Evolutionary conservation across 2,888 invertebrate genomes (phyloP).

Genomic region (Elmis aenea): DNA sequence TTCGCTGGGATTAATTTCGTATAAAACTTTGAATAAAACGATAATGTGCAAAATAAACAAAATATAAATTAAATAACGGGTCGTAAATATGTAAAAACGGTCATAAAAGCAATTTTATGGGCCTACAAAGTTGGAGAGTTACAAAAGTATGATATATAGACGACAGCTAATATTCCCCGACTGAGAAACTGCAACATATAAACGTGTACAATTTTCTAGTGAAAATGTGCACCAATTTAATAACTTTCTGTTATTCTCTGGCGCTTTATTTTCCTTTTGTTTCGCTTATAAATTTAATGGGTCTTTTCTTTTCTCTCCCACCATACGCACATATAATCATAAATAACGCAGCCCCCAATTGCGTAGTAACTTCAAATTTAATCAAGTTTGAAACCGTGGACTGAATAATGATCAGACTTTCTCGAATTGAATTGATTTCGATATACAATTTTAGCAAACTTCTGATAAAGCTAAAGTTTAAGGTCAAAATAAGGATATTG

Average conservation of each 20-base stretch:
- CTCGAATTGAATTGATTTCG: constrained; percentile 18
- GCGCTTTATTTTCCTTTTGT: constrained; percentile 18
- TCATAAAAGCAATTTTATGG: constrained; percentile 31
- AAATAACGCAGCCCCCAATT: constrained; percentile 31
- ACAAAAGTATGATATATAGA: constrained; percentile 26
- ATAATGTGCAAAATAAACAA: constrained; percentile 28
- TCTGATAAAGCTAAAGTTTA: neutral
- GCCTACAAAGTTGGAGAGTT: constrained; percentile 28
- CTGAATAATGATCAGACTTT: constrained; percentile 33
- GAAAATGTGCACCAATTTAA: constrained; percentile 6
- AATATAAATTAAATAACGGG: constrained; percentile 32
- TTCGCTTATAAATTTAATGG: constrained; percentile 27
- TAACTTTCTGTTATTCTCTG: no score
- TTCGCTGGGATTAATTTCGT: no score
- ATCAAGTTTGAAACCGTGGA: constrained; percentile 36
- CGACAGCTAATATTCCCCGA: constrained; percentile 6
- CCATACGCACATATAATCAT: constrained; percentile 28
- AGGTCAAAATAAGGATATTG: neutral
- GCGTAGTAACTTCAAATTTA: constrained; percentile 38
- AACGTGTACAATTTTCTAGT: constrained; percentile 3
- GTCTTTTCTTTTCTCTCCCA: constrained; percentile 21
- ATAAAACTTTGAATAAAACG: no score
- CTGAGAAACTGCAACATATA: constrained; percentile 10
- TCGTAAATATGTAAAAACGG: constrained; percentile 30
- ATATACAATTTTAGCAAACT: constrained; percentile 12